A percentile compares a stretch with the other conserved stretches of the same genome.
These are phyloP conservation scores for Motacilla tschutschensis DNA, from an alignment of 2,113 vertebrate genomes.

Conservation along the genomic window DNA sequence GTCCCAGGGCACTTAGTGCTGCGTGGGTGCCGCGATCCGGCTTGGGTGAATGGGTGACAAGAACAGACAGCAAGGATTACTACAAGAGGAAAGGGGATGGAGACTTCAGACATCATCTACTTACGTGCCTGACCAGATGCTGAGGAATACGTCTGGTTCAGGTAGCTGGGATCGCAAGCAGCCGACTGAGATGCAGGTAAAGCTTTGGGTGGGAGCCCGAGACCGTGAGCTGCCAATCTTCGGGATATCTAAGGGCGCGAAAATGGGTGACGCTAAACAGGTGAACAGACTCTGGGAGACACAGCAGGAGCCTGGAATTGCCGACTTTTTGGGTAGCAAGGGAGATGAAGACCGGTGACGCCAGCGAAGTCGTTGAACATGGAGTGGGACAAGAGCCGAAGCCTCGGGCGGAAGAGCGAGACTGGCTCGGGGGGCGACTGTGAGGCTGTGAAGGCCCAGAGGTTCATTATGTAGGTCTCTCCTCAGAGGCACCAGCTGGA, in stretches of 20 bases:
- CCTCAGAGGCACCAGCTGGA: background rate
- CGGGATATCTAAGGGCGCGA: background rate
- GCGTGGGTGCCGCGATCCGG: accelerated
- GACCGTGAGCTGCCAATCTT: background rate
- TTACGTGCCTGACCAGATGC: background rate
- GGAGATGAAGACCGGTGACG: background rate
- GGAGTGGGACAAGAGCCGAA: background rate
- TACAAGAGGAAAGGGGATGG: background rate
- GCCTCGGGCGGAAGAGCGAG: background rate
- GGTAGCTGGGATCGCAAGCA: background rate
- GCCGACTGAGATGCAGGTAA: background rate
- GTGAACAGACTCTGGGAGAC: background rate
- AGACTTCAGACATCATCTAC: background rate
- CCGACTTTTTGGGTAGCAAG: background rate
- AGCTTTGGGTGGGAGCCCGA: background rate
- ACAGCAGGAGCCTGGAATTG: background rate
- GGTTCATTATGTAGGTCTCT: background rate
- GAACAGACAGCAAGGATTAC: background rate
- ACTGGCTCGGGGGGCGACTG: too few relatives aligned
- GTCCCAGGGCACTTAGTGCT: accelerated
- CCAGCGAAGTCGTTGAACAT: background rate
- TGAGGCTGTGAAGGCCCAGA: background rate
- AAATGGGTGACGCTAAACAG: background rate
- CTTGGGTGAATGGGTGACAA: background rate
- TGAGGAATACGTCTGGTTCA: background rate